A percentile compares a stretch with the other conserved stretches of the same genome.
These are phyloP conservation scores for Strigamia crassipes DNA, from an alignment of 2,888 invertebrate genomes.

Conservation along the genomic window DNA sequence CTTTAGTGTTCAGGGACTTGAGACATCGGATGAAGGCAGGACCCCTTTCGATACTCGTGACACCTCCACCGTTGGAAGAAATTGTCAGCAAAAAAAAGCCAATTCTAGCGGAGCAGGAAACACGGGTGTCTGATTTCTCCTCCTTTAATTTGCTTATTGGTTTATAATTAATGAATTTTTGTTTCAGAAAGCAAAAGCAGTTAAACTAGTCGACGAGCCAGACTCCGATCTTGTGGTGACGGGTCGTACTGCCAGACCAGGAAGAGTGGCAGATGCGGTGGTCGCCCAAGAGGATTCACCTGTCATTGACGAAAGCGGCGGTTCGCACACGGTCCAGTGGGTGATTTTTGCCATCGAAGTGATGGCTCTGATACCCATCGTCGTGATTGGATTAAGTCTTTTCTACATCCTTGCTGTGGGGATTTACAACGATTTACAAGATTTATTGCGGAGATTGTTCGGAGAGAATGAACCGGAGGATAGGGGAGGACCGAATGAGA, in stretches of 20 bases:
- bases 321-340: not conserved
- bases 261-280: not conserved
- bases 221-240: not conserved
- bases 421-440: conserved; percentile 11
- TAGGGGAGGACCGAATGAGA: no score
- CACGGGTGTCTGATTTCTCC: not conserved
- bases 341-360: conserved; percentile 6
- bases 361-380: not conserved
- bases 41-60: not conserved
- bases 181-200: not conserved
- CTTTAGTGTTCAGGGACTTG: not conserved
- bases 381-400: conserved; percentile 15
- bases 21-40: not conserved
- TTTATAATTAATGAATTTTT: no score
- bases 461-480: not conserved
- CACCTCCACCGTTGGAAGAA: not conserved
- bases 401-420: conserved; percentile 32
- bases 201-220: not conserved
- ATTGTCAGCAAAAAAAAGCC: not conserved
- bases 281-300: not conserved
- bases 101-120: not conserved
- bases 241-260: no score
- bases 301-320: not conserved
- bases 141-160: not conserved
- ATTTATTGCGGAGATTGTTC: not conserved